phyloP scores from a whole-genome alignment of 1,140 invertebrate genomes.

The Ladona fulva region DNA sequence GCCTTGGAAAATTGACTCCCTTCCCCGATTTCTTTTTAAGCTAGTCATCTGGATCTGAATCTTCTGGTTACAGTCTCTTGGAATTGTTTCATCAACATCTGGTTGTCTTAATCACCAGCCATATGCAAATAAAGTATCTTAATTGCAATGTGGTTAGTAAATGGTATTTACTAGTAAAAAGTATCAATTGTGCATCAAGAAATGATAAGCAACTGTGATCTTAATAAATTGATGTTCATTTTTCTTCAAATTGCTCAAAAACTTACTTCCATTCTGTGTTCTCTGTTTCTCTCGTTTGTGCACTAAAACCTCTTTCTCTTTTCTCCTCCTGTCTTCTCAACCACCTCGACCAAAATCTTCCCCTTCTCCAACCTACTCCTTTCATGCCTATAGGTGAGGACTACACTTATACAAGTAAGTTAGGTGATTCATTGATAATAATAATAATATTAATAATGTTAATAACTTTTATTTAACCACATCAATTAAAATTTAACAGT shows the following conservation, averaged over 20 bases:
- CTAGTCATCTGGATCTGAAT: not conserved
- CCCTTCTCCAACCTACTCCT: slow-evolving; percentile 13
- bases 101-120: not conserved
- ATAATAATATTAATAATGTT: not conserved
- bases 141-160: not conserved
- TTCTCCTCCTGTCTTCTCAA: slow-evolving; percentile 13
- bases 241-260: not conserved
- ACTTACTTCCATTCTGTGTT: slow-evolving; percentile 5
- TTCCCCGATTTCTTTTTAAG: not conserved
- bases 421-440: slow-evolving; percentile 23
- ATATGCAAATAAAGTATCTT: not conserved
- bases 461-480: not conserved
- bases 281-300: not conserved
- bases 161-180: not conserved
- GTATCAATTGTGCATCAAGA: not conserved
- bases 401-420: slow-evolving; percentile 32
- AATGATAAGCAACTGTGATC: not conserved
- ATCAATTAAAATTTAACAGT: not conserved
- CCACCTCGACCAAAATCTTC: slow-evolving; percentile 12
- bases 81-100: slow-evolving; percentile 2
- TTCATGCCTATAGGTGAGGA: slow-evolving; percentile 29
- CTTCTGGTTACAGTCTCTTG: slow-evolving; percentile 4
- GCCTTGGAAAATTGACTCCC: not conserved
- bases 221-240: not conserved
- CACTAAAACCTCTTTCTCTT: slow-evolving; percentile 9